These are phyloP conservation scores for Morbakka virulenta DNA, from an alignment of 30 jellyfish, hydroid and myxozoan species.

Conservation along the genomic window DNA sequence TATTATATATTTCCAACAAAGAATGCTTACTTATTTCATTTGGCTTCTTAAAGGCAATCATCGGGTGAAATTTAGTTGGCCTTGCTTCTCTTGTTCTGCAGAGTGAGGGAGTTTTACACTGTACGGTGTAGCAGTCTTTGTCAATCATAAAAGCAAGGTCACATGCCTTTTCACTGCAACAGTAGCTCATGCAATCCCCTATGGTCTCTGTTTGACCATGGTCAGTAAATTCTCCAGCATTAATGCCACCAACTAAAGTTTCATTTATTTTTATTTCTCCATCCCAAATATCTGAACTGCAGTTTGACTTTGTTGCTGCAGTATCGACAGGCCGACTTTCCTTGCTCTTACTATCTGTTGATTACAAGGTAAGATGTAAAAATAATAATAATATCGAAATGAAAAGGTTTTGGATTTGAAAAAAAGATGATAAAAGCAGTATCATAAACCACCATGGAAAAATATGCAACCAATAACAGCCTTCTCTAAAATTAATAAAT, in stretches of 20 bases:
- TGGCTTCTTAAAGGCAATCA: slow-evolving; percentile 81
- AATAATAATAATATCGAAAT: too few species aligned
- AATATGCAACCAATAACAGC: too few species aligned
- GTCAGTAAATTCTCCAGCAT: slow-evolving; percentile 91
- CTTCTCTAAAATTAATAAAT: too few species aligned
- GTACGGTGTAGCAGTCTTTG: slow-evolving; percentile 84
- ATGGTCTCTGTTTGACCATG: slow-evolving; percentile 84
- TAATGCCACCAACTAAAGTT: slow-evolving; percentile 89
- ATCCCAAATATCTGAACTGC: slow-evolving; percentile 84
- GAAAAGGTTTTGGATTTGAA: too few species aligned
- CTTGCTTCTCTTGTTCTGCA: slow-evolving; percentile 89
- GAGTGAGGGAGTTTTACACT: slow-evolving; percentile 65
- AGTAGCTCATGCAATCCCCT: slow-evolving; percentile 85
- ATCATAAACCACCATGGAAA: too few species aligned
- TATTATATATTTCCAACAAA: too few species aligned
- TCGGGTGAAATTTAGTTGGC: slow-evolving; percentile 86
- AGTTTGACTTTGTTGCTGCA: slow-evolving; percentile 7
- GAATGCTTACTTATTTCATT: slow-evolving; percentile 79
- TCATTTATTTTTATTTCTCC: slow-evolving; percentile 57
- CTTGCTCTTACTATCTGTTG: neutral
- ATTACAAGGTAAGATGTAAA: too few species aligned
- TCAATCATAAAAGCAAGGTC: slow-evolving; percentile 95
- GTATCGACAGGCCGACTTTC: neutral
- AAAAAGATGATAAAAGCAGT: too few species aligned
- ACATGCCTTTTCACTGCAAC: slow-evolving; percentile 85